phyloP scores from a whole-genome alignment of 2,888 invertebrate species.

The Latrodectus elegans region DNA sequence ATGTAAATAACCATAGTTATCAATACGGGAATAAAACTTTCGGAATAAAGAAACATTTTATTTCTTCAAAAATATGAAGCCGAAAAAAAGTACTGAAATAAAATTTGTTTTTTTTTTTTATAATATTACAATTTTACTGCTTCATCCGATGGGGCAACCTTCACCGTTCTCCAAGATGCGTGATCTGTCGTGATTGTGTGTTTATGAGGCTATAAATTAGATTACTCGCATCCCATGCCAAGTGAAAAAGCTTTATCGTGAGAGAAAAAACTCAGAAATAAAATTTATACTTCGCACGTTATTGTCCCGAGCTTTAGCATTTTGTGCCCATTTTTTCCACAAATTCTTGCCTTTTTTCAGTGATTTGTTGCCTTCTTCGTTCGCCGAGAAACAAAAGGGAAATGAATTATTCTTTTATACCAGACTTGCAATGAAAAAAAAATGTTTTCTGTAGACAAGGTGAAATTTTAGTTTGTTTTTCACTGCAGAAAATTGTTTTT shows the following conservation, averaged over 20 bases:
- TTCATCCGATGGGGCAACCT: too few species aligned
- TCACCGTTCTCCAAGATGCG: conserved; percentile 10
- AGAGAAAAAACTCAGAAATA: neutral
- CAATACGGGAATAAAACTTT: too few species aligned
- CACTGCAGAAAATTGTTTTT: neutral
- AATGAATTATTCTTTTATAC: conserved; percentile 36
- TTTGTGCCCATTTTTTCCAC: too few species aligned
- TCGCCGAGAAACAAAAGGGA: conserved; percentile 20
- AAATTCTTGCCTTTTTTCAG: conserved; percentile 13
- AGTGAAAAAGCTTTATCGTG: neutral
- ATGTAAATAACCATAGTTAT: too few species aligned
- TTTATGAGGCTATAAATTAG: conserved; percentile 60
- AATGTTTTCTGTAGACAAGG: neutral
- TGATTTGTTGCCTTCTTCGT: too few species aligned
- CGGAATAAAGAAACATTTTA: too few species aligned
- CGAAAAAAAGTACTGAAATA: too few species aligned
- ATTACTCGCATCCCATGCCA: neutral
- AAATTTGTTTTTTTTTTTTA: too few species aligned
- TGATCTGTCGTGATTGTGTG: conserved; percentile 53
- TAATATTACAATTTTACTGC: too few species aligned
- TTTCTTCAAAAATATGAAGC: too few species aligned
- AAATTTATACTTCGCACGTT: conserved; percentile 19
- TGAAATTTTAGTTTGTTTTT: neutral
- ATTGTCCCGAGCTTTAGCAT: neutral
- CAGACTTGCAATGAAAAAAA: too few species aligned